Evolutionary conservation across 2,888 invertebrate species (phyloP).

Genomic region (Himalopsyche anomala): DNA sequence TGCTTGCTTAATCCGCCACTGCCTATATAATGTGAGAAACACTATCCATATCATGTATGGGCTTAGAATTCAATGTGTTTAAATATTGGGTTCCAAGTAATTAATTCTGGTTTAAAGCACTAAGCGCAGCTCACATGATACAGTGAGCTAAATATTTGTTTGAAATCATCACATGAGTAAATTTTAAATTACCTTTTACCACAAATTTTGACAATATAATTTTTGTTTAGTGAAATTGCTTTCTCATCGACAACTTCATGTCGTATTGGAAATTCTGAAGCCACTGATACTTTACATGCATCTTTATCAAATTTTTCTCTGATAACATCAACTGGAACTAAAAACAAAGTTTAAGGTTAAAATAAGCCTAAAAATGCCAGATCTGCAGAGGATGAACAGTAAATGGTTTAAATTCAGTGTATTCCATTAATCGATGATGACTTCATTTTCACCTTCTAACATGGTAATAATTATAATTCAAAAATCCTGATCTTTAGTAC

Average conservation of each 20-base stretch:
- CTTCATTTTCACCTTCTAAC: background rate
- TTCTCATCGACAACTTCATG: conserved; percentile 70
- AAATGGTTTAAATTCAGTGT: background rate
- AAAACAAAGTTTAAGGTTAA: conserved; percentile 8
- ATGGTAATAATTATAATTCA: background rate
- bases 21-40: too few species aligned
- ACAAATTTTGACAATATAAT: conserved; percentile 79
- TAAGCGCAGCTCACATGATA: too few species aligned
- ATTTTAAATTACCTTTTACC: conserved; percentile 75
- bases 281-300: conserved; percentile 57
- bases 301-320: conserved; percentile 45
- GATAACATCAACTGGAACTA: conserved; percentile 32
- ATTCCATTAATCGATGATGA: background rate
- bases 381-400: background rate
- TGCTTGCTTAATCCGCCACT: too few species aligned
- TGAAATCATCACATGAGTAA: too few species aligned
- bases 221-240: conserved; percentile 75
- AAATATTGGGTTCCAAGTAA: too few species aligned
- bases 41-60: too few species aligned
- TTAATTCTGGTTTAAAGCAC: too few species aligned
- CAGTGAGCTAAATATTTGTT: too few species aligned
- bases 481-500: background rate
- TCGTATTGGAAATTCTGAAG: conserved; percentile 62
- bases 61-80: too few species aligned
- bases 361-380: background rate